Conservation (phyloP, 2,797 vertebrate genomes). For the Lacerta bilineata region DNA sequence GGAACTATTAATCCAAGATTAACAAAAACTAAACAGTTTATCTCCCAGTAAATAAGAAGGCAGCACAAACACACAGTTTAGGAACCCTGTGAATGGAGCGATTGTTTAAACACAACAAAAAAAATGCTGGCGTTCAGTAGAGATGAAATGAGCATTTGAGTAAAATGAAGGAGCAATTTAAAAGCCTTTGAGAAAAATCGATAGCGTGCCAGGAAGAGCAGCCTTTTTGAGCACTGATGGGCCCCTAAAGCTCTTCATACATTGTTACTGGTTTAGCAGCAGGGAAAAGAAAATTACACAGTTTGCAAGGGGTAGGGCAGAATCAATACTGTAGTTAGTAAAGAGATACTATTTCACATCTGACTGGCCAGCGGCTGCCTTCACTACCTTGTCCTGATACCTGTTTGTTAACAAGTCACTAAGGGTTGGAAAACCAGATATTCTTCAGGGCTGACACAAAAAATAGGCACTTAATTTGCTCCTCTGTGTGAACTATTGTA, state of each 20-base stretch:
- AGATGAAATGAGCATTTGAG: slow-evolving; percentile 84
- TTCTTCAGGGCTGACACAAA: slow-evolving; percentile 84
- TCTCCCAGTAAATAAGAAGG: slow-evolving; percentile 85
- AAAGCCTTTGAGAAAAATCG: slow-evolving; percentile 89
- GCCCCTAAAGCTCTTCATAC: slow-evolving; percentile 78
- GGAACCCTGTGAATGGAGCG: slow-evolving; percentile 80
- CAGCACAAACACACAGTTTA: slow-evolving; percentile 79
- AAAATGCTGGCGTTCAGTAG: slow-evolving; percentile 75
- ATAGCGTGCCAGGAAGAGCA: slow-evolving; percentile 81
- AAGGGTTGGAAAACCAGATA: slow-evolving; percentile 86
- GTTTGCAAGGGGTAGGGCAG: slow-evolving; percentile 80
- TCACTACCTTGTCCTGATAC: slow-evolving; percentile 80
- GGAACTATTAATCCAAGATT: slow-evolving; percentile 85
- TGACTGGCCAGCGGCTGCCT: slow-evolving; percentile 88
- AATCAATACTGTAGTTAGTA: slow-evolving; percentile 95
- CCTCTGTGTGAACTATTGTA: slow-evolving; percentile 77
- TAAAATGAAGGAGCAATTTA: slow-evolving; percentile 89
- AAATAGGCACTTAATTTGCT: slow-evolving; percentile 86
- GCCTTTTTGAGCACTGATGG: slow-evolving; percentile 82
- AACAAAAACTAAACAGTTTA: slow-evolving; percentile 86
- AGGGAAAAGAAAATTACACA: slow-evolving; percentile 85
- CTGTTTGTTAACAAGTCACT: slow-evolving; percentile 92
- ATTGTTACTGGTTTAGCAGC: slow-evolving; percentile 84
- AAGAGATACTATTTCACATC: slow-evolving; percentile 98
- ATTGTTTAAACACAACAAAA: slow-evolving; percentile 85